Evolutionary conservation across 2,888 invertebrate genomes (phyloP).

Genomic region (Drosophila quinaria): DNA sequence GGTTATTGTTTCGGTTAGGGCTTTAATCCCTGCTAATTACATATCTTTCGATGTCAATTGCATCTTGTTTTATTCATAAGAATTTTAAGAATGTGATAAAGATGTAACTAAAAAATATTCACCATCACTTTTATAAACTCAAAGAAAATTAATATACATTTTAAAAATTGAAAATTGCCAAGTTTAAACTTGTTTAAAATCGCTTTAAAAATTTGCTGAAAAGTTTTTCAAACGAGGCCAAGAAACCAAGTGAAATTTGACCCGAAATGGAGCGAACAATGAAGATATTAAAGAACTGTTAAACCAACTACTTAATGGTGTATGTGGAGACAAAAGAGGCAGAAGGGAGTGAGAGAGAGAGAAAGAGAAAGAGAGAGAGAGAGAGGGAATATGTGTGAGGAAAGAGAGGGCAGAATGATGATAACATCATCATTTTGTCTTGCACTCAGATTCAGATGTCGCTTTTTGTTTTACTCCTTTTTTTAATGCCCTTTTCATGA

Average conservation of each 20-base stretch:
- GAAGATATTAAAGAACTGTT: constrained; percentile 3
- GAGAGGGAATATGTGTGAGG: not conserved
- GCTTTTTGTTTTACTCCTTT: constrained; percentile 6
- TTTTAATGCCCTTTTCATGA: constrained; percentile 6
- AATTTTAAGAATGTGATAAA: too few species aligned
- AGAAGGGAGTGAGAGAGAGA: too few species aligned
- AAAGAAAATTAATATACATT: not conserved
- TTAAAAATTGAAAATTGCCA: not conserved
- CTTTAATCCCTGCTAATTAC: too few species aligned
- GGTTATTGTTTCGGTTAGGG: too few species aligned
- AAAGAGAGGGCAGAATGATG: not conserved
- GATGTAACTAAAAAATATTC: too few species aligned
- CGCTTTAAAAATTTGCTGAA: not conserved
- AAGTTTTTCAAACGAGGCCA: not conserved
- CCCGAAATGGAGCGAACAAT: not conserved
- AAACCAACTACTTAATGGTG: constrained; percentile 6
- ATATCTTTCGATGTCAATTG: too few species aligned
- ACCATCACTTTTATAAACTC: too few species aligned
- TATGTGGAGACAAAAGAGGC: not conserved
- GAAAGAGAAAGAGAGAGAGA: not conserved
- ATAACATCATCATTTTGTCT: constrained; percentile 16
- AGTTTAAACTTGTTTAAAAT: not conserved
- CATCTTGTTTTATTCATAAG: too few species aligned
- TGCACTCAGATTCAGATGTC: constrained; percentile 15
- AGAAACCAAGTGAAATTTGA: constrained; percentile 5